phyloP scores from a whole-genome alignment of 2,113 vertebrate genomes.

The Neopipo cinnamomea region DNA sequence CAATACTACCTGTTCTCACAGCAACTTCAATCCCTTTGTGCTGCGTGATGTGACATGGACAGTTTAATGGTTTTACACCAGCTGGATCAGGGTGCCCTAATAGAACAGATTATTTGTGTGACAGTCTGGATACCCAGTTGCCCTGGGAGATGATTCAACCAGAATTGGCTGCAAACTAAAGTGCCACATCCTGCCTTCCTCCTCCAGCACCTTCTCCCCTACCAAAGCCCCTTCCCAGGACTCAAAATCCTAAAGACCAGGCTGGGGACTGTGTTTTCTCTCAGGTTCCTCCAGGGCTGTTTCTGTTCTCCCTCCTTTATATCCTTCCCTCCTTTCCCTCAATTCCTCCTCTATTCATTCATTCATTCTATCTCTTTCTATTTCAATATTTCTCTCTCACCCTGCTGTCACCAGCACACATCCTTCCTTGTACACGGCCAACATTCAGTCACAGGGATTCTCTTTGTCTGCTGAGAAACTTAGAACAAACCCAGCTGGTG shows the following conservation, averaged over 20 bases:
- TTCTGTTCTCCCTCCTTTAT: neutral
- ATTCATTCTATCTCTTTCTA: neutral
- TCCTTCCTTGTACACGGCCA: neutral
- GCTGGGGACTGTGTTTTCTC: neutral
- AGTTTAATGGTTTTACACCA: neutral
- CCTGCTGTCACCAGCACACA: neutral
- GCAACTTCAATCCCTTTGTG: fast-evolving
- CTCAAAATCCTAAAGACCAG: neutral
- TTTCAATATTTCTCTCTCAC: neutral
- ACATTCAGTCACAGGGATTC: neutral
- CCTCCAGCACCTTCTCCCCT: neutral
- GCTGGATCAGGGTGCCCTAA: neutral
- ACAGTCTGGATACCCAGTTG: neutral
- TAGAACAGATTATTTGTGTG: neutral
- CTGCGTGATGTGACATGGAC: fast-evolving
- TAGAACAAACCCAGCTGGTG: neutral
- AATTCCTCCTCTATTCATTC: neutral
- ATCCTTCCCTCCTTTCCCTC: neutral
- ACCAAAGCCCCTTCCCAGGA: neutral
- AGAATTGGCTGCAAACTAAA: neutral
- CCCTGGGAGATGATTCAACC: neutral
- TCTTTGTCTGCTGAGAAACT: neutral
- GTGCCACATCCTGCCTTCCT: neutral
- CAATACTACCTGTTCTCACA: fast-evolving
- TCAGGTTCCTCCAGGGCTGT: neutral